phyloP scores from a whole-genome alignment of 2,113 vertebrate genomes.

The Melierax canorus region DNA sequence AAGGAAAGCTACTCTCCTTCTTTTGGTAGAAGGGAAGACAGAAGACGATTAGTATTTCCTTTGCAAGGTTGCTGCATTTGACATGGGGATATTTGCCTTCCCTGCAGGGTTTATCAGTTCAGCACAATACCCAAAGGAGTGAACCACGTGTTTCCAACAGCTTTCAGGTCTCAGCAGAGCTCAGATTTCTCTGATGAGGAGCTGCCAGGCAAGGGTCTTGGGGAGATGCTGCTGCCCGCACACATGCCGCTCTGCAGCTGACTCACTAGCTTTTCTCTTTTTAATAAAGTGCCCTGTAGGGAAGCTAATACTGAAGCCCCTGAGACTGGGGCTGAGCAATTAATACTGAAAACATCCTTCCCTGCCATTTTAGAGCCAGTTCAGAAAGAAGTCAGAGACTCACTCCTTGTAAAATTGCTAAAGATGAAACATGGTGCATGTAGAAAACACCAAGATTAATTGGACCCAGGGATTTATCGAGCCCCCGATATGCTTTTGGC shows the following conservation, averaged over 20 bases:
- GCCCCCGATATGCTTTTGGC: neutral
- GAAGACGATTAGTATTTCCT: neutral
- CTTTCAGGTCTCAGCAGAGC: neutral
- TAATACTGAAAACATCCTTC: neutral
- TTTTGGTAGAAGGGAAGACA: neutral
- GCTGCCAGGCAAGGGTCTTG: neutral
- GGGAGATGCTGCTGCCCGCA: neutral
- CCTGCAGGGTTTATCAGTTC: neutral
- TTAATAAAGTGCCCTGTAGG: constrained; percentile 26
- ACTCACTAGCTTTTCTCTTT: neutral
- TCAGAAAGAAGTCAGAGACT: neutral
- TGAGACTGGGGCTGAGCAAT: neutral
- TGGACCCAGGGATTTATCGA: neutral
- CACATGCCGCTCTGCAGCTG: neutral
- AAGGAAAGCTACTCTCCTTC: neutral
- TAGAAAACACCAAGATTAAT: neutral
- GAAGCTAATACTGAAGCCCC: neutral
- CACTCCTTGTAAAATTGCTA: neutral
- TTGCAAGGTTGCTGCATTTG: neutral
- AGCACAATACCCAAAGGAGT: neutral
- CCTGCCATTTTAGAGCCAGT: neutral
- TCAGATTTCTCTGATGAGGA: neutral
- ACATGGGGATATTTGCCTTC: neutral
- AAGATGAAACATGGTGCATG: neutral
- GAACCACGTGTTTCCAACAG: neutral